A percentile compares a stretch with the other conserved stretches of the same genome.
phyloP scores from a whole-genome alignment of 2,888 invertebrate genomes.

The Bembecia ichneumoniformis region DNA sequence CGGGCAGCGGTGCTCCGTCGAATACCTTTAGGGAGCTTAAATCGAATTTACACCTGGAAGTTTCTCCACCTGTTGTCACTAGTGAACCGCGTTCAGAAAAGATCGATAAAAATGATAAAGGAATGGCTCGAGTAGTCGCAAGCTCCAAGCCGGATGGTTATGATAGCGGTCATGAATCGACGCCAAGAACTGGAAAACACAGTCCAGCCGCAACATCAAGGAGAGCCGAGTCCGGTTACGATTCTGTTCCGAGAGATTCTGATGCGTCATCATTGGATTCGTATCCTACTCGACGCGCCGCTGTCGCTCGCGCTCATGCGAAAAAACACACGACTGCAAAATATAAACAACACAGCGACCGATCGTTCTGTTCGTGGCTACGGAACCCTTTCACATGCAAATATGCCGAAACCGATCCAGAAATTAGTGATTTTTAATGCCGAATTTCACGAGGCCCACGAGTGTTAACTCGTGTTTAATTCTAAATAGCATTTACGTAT shows the following conservation, averaged over 20 bases:
- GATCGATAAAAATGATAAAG: constrained; percentile 75
- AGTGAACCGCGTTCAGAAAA: constrained; percentile 74
- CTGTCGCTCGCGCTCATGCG: constrained; percentile 61
- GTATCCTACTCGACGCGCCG: constrained; percentile 62
- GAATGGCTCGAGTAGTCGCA: constrained; percentile 76
- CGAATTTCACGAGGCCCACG: constrained; percentile 1
- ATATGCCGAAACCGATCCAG: constrained; percentile 80
- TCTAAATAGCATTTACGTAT: constrained; percentile 47
- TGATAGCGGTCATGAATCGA: constrained; percentile 88
- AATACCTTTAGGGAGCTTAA: constrained; percentile 73
- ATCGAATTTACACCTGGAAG: constrained; percentile 61
- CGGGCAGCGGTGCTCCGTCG: constrained; percentile 76
- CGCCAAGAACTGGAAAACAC: constrained; percentile 85
- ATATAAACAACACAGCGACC: constrained; percentile 79
- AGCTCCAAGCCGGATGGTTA: constrained; percentile 82
- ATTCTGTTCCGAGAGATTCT: constrained; percentile 90
- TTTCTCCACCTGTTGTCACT: constrained; percentile 70
- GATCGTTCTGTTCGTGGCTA: constrained; percentile 82
- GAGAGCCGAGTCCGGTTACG: constrained; percentile 91
- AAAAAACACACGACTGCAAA: constrained; percentile 73
- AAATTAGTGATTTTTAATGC: constrained; percentile 75
- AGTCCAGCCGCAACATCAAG: constrained; percentile 84
- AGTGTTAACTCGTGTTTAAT: constrained; percentile 9
- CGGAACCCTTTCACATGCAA: constrained; percentile 84
- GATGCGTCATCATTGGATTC: constrained; percentile 91